phyloP scores from a whole-genome alignment of 2,113 vertebrate genomes.

The Galbula dea region DNA sequence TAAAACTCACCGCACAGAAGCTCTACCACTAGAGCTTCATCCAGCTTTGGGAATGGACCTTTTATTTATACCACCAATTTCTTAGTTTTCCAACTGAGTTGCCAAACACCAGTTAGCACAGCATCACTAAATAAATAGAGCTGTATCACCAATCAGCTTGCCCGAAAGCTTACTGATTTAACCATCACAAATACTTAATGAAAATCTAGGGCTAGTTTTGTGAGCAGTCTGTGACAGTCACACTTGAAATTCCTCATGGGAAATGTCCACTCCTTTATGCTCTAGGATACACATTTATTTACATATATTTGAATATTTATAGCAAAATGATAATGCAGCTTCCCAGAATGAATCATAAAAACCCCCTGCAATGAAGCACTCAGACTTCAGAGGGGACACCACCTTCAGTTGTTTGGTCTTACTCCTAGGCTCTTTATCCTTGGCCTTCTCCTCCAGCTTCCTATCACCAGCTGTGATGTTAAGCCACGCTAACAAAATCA shows the following conservation, averaged over 20 bases:
- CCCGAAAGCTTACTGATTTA: neutral
- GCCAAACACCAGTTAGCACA: neutral
- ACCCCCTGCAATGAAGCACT: neutral
- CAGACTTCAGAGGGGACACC: neutral
- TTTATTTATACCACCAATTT: neutral
- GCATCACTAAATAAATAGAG: neutral
- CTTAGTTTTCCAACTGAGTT: neutral
- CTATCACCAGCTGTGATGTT: neutral
- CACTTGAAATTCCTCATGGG: neutral
- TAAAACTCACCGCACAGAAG: too few relatives aligned
- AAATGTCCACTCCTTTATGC: neutral
- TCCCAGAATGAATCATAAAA: neutral
- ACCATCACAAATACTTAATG: rapidly evolving
- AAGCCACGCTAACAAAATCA: neutral
- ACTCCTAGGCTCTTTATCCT: neutral
- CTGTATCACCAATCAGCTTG: neutral
- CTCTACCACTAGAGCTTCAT: neutral
- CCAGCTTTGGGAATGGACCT: neutral
- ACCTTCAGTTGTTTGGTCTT: neutral
- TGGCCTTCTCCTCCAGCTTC: neutral
- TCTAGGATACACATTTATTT: neutral
- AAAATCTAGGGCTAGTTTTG: neutral
- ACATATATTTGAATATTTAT: rapidly evolving
- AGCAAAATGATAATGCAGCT: neutral
- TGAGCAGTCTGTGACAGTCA: neutral